Conservation (phyloP, 2,888 invertebrate genomes). For the Antitype chi region DNA sequence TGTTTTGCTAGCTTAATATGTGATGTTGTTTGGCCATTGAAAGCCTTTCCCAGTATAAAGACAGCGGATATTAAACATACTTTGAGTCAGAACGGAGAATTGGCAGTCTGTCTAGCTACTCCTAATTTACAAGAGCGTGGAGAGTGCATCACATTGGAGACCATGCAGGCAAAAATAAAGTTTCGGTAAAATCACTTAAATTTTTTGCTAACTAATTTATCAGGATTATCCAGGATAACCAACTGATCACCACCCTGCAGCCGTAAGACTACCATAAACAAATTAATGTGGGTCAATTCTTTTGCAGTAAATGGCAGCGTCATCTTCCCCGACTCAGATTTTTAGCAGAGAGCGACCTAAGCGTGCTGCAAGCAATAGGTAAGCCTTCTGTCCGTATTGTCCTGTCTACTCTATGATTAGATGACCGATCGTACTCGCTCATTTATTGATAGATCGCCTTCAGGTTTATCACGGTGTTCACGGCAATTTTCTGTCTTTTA, state of each 20-base stretch:
- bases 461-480: conserved; percentile 58
- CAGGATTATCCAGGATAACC: neutral
- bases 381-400: conserved; percentile 1
- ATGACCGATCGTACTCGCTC: conserved; percentile 51
- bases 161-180: neutral
- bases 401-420: conserved; percentile 25
- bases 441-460: conserved; percentile 64
- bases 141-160: neutral
- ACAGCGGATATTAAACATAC: neutral
- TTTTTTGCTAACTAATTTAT: neutral
- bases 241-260: neutral
- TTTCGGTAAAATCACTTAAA: neutral
- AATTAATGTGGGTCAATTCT: neutral
- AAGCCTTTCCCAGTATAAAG: neutral
- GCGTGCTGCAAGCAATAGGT: neutral
- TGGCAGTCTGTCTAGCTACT: neutral
- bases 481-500: conserved; percentile 62
- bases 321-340: neutral
- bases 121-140: neutral
- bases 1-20: neutral
- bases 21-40: neutral
- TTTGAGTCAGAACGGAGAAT: neutral
- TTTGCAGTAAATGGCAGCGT: neutral
- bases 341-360: neutral
- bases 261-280: neutral